These are phyloP conservation scores for Lateolabrax maculatus DNA, from an alignment of 2,797 vertebrate genomes.

Conservation along the genomic window DNA sequence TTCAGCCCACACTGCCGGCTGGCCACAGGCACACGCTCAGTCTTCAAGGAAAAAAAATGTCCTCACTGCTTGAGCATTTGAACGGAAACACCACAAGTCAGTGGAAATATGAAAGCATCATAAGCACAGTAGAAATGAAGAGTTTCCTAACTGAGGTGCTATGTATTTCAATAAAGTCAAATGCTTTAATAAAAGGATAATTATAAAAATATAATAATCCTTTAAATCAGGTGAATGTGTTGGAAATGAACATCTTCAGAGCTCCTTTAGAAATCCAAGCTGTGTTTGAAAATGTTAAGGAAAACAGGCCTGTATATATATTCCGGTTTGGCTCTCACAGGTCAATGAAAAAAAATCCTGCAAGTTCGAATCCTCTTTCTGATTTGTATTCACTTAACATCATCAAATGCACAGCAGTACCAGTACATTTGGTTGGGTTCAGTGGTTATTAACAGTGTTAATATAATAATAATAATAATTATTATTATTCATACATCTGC, in stretches of 20 bases:
- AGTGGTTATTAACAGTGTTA: conserved; percentile 28
- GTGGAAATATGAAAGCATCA: conserved; percentile 4
- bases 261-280: neutral
- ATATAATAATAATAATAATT: no score
- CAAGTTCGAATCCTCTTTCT: conserved; percentile 4
- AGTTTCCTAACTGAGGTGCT: neutral
- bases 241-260: neutral
- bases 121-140: neutral
- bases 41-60: conserved; percentile 47
- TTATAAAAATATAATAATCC: no score
- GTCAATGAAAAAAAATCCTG: neutral
- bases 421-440: neutral
- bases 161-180: neutral
- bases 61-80: conserved; percentile 30
- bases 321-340: neutral
- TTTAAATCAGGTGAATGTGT: neutral
- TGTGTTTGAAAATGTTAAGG: neutral
- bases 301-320: neutral
- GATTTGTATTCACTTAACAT: conserved; percentile 15
- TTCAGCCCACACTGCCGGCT: conserved; percentile 56
- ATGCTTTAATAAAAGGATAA: neutral
- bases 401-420: neutral
- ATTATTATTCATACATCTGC: conserved; percentile 41
- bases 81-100: conserved; percentile 3
- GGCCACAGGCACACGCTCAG: conserved; percentile 53